Evolutionary conservation across 2,797 vertebrate genomes (phyloP).

Genomic region (Ctenosaura bakeri): DNA sequence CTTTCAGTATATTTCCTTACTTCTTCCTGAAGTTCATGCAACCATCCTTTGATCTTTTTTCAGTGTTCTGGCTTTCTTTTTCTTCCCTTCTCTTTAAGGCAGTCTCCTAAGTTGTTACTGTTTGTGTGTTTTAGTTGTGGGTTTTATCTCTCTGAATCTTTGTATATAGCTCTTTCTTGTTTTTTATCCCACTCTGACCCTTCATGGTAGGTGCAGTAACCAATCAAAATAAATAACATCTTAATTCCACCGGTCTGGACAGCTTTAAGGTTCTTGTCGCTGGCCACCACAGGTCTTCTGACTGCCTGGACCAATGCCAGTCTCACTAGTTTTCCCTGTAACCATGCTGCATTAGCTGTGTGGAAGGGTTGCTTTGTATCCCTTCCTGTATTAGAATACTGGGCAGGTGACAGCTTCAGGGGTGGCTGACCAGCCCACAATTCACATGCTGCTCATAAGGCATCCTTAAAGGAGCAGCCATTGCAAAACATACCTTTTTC

Average conservation of each 20-base stretch:
- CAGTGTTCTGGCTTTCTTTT: neutral
- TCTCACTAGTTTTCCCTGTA: neutral
- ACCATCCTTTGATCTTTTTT: neutral
- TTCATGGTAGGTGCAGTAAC: neutral
- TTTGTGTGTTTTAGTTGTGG: neutral
- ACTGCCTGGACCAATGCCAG: neutral
- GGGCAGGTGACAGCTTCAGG: neutral
- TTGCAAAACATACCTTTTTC: neutral
- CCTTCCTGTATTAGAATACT: neutral
- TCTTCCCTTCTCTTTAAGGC: neutral
- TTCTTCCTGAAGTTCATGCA: neutral
- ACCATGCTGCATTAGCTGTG: neutral
- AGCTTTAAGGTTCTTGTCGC: neutral
- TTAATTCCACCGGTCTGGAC: neutral
- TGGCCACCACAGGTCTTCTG: neutral
- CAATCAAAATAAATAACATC: neutral
- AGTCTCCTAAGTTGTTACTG: neutral
- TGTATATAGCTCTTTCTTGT: neutral
- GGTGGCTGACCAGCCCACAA: neutral
- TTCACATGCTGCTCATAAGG: neutral
- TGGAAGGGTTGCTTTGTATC: neutral
- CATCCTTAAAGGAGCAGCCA: neutral
- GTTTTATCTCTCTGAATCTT: neutral
- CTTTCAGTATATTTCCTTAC: too few species aligned
- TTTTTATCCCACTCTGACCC: neutral